Conservation (phyloP, 2,888 invertebrate species). For the Vesta saturnalis region DNA sequence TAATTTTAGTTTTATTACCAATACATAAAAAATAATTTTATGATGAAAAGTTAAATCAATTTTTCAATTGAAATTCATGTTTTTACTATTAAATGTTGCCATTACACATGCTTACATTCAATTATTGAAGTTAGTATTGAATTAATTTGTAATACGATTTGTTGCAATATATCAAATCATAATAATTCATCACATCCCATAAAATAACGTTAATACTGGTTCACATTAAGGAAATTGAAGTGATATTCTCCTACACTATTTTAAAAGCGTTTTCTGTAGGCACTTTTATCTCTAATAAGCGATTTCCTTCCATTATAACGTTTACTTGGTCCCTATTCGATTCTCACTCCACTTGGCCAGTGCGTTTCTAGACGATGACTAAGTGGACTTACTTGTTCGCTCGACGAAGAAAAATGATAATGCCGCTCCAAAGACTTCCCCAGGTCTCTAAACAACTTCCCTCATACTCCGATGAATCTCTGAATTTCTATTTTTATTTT, state of each 20-base stretch:
- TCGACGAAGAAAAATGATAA: slow-evolving; percentile 66
- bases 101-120: too few relatives aligned
- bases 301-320: slow-evolving; percentile 47
- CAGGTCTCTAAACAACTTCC: slow-evolving; percentile 57
- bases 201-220: slow-evolving; percentile 2
- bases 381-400: slow-evolving; percentile 67
- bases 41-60: too few relatives aligned
- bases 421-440: slow-evolving; percentile 61
- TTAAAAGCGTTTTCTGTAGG: slow-evolving; percentile 5
- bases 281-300: slow-evolving; percentile 33
- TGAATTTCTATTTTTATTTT: slow-evolving; percentile 55
- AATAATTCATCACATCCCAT: not conserved
- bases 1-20: too few relatives aligned
- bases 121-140: too few relatives aligned
- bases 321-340: slow-evolving; percentile 44
- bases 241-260: slow-evolving; percentile 3
- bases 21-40: too few relatives aligned
- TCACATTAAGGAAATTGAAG: slow-evolving; percentile 3
- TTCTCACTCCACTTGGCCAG: slow-evolving; percentile 39
- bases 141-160: not conserved
- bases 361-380: slow-evolving; percentile 62
- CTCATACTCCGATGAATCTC: slow-evolving; percentile 54
- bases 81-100: too few relatives aligned
- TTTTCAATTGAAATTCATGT: too few relatives aligned
- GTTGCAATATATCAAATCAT: not conserved